Evolutionary conservation across 2,113 vertebrate genomes (phyloP), one percentile per base, ranked within the genome.

Genomic region (Ctenodactylus gundi): DNA sequence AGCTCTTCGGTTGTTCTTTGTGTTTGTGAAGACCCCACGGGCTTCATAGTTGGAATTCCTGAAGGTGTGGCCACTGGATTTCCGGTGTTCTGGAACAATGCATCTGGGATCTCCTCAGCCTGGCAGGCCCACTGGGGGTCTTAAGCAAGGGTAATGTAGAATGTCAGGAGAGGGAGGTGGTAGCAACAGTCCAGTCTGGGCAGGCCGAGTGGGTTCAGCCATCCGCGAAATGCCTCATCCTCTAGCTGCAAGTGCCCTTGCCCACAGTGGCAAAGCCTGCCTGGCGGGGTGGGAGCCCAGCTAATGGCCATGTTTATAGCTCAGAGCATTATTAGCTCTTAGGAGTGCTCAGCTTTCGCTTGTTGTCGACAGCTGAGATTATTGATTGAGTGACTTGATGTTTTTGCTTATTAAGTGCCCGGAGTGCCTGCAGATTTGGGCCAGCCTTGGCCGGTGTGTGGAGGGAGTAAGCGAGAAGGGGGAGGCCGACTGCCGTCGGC

Each of bases 311-410:
- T 96, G 95, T 97, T 97, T 97, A 96, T 97, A 96, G 94, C 96
- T 97, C 92, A 93, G 83, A 97, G 97, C 96, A 97, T 97, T 97
- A 97, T 97, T 97, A 97, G 97, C 97, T 97, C 96, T 97, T 96
- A 96, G 93, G 93, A 96, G 93, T 7, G 77, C 93, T 95, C 96
- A 68, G 95, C 84, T 36, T 87, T 95, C 41, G 29, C 92, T 95
- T 91, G 95, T 91, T 97, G 96, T 96, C 76, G 70, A 93, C 97
- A 97, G 96, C 96, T 96, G 94, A 96, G 94, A 90, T 91, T 97
- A 97, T 97, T 97, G 97, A 97, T 97, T 96, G 97, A 97, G 91
- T 76, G 95, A 94, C 96, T 97, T 90, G 96, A 97, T 97, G 96
- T 90, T 97, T 97, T 96, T 97, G 97, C 90, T 96, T 97, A 97